Evolutionary conservation across 1,140 invertebrate genomes (phyloP).

Genomic region (Luehdorfia chinensis): DNA sequence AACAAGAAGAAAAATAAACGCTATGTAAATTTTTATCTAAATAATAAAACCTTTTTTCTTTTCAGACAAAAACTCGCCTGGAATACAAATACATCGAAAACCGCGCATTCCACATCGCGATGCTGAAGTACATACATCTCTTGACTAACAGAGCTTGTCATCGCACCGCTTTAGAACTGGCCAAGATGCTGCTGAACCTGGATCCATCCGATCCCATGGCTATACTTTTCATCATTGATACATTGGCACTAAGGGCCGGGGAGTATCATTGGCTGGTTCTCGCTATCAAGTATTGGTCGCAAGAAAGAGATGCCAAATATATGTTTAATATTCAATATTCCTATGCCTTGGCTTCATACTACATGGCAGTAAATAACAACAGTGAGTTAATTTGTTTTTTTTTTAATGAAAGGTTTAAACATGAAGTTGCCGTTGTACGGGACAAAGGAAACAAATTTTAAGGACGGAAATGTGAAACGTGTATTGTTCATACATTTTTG

Average conservation of each 20-base stretch:
- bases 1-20: no score
- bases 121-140: constrained; percentile 91
- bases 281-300: constrained; percentile 83
- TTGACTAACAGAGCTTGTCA: constrained; percentile 89
- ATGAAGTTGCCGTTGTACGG: no score
- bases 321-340: constrained; percentile 94
- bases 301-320: constrained; percentile 84
- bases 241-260: constrained; percentile 88
- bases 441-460: no score
- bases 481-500: no score
- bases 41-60: constrained; percentile 80
- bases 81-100: constrained; percentile 92
- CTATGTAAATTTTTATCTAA: constrained; percentile 4
- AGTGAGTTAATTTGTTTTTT: not conserved
- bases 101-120: constrained; percentile 87
- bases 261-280: constrained; percentile 91
- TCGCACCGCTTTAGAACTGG: constrained; percentile 88
- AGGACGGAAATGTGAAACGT: no score
- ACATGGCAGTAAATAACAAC: constrained; percentile 75
- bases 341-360: constrained; percentile 83
- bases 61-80: constrained; percentile 74
- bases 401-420: no score
- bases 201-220: constrained; percentile 92
- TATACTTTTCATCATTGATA: constrained; percentile 89
- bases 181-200: constrained; percentile 86